phyloP scores from a whole-genome alignment of 1,140 invertebrate species.

The Leptinotarsa lineolata region DNA sequence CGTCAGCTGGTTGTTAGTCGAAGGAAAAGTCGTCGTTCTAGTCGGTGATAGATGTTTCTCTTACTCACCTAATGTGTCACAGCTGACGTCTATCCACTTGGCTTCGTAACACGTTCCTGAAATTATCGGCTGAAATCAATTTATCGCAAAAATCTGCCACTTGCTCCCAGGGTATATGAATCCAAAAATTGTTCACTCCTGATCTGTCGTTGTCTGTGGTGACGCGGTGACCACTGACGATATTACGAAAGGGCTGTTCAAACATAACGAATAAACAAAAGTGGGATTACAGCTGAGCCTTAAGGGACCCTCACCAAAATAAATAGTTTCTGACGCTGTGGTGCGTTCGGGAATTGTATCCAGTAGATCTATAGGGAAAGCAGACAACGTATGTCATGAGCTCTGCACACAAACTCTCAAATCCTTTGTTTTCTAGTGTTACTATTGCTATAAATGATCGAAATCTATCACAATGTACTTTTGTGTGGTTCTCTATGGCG shows the following conservation, averaged over 20 bases:
- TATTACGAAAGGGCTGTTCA: conserved; percentile 39
- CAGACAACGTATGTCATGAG: conserved; percentile 15
- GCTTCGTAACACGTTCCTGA: too few species aligned
- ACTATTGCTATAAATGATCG: conserved; percentile 20
- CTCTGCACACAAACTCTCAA: conserved; percentile 15
- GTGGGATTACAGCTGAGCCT: conserved; percentile 47
- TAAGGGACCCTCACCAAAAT: conserved; percentile 40
- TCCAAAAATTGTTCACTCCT: too few species aligned
- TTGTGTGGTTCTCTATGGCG: conserved; percentile 6
- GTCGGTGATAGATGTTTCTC: too few species aligned
- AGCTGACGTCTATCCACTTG: too few species aligned
- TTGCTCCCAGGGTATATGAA: too few species aligned
- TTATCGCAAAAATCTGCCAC: too few species aligned
- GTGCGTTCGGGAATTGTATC: conserved; percentile 17
- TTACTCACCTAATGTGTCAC: too few species aligned
- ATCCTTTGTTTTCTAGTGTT: conserved; percentile 26
- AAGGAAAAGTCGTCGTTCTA: too few species aligned
- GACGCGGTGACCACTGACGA: conserved; percentile 16
- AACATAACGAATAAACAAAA: conserved; percentile 53
- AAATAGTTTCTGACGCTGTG: conserved; percentile 36
- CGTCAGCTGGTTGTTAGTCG: too few species aligned
- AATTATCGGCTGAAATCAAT: too few species aligned
- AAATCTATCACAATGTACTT: conserved; percentile 25
- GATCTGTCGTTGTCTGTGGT: conserved; percentile 9
- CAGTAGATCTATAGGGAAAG: conserved; percentile 18